Evolutionary conservation across 2,113 vertebrate genomes (phyloP).

Genomic region (Channa argus): DNA sequence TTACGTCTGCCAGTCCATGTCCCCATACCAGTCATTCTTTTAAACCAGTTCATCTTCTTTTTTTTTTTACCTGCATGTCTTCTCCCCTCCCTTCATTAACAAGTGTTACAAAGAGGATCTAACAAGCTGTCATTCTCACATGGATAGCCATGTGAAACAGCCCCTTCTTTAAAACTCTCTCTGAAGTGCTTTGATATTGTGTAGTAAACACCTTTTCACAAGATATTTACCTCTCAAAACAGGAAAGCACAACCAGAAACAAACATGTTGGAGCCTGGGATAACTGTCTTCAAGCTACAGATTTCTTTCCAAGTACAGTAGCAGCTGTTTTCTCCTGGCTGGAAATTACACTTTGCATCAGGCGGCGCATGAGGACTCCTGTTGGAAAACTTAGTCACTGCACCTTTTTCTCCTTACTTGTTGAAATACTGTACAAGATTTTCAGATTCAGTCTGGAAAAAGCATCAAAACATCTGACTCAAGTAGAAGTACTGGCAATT

Average conservation of each 20-base stretch:
- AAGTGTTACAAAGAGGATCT: neutral
- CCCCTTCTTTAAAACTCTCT: neutral
- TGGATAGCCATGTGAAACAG: too few species aligned
- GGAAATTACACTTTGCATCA: neutral
- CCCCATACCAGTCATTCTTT: conserved; percentile 71
- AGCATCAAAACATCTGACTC: neutral
- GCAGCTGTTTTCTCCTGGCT: too few species aligned
- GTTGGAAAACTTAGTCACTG: conserved; percentile 29
- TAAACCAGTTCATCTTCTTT: conserved; percentile 70
- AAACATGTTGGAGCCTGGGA: neutral
- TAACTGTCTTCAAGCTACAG: conserved; percentile 1
- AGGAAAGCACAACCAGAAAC: too few species aligned
- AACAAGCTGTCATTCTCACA: conserved; percentile 1
- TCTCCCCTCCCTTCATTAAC: conserved; percentile 2
- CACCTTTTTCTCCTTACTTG: conserved; percentile 2
- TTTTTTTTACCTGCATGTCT: neutral
- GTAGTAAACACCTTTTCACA: neutral
- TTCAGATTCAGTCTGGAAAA: neutral
- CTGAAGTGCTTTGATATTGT: conserved; percentile 9
- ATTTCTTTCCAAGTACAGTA: neutral
- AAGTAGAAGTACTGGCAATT: neutral
- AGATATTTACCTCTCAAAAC: too few species aligned
- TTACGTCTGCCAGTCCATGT: conserved; percentile 38
- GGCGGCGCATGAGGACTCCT: conserved; percentile 39
- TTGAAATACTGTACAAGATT: neutral